Conservation (phyloP, 2,113 vertebrate genomes). For the Forbesichthys papilliferus region DNA sequence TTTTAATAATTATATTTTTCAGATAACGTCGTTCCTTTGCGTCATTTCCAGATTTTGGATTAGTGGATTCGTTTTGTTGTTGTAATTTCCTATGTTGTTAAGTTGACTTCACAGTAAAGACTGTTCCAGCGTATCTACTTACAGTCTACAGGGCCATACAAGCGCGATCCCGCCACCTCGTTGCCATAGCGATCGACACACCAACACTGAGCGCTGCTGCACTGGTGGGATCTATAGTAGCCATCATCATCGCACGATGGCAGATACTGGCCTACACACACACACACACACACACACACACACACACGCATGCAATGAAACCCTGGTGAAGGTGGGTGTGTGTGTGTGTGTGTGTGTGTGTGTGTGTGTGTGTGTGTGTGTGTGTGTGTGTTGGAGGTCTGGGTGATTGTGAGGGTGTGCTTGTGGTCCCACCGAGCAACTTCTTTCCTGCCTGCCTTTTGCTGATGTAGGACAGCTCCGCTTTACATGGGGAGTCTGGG, state of each 20-base stretch:
- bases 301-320: slow-evolving; percentile 20
- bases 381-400: slow-evolving; percentile 1
- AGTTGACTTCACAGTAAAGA: neutral
- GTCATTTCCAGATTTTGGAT: too few species aligned
- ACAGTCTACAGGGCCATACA: slow-evolving; percentile 85
- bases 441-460: slow-evolving; percentile 88
- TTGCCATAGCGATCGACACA: slow-evolving; percentile 97
- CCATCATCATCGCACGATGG: slow-evolving; percentile 93
- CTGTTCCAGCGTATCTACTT: slow-evolving; percentile 44
- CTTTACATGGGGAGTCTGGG: slow-evolving; percentile 93
- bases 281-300: slow-evolving; percentile 31
- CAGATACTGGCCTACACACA: slow-evolving; percentile 82
- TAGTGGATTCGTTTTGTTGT: too few species aligned
- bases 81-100: neutral
- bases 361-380: slow-evolving; percentile 7
- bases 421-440: slow-evolving; percentile 83
- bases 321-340: neutral
- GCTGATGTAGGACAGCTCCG: slow-evolving; percentile 85
- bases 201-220: slow-evolving; percentile 91
- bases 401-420: slow-evolving; percentile 2
- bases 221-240: slow-evolving; percentile 92
- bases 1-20: too few species aligned
- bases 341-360: slow-evolving; percentile 12
- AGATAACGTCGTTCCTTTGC: too few species aligned
- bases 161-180: slow-evolving; percentile 87